A percentile compares a stretch with the other conserved stretches of the same genome.
Conservation (phyloP, 2,113 vertebrate species). For the Tamias sibiricus region DNA sequence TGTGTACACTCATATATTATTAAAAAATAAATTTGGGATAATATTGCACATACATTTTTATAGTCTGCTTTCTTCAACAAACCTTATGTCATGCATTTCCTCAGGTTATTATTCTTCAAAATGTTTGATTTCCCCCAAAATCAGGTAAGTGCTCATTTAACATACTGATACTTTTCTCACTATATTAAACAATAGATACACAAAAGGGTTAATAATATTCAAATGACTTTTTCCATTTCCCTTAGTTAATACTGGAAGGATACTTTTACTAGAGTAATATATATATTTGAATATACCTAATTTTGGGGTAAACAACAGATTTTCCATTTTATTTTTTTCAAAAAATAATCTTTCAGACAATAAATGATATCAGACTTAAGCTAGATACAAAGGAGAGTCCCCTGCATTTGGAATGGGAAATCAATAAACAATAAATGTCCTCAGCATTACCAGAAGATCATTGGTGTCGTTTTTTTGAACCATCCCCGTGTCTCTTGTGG, state of each 20-base stretch:
- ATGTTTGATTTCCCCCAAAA: neutral
- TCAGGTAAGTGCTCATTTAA: neutral
- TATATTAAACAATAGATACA: neutral
- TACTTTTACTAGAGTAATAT: neutral
- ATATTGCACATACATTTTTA: neutral
- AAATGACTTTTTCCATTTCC: neutral
- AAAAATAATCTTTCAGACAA: neutral
- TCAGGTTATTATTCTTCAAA: neutral
- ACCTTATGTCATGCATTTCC: neutral
- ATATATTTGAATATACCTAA: neutral
- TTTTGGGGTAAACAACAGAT: neutral
- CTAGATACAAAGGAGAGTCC: neutral
- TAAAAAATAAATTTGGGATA: slow-evolving; percentile 37
- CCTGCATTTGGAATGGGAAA: neutral
- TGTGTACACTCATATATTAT: neutral
- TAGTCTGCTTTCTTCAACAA: neutral
- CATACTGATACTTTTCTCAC: neutral
- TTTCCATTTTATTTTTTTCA: neutral
- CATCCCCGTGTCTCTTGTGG: no score
- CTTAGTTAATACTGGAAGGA: neutral
- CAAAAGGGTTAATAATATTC: neutral
- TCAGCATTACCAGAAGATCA: neutral
- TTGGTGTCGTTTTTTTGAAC: no score
- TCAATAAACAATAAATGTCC: neutral
- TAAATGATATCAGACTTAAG: neutral